These are phyloP conservation scores for Hypotaenidia philippensis DNA, from an alignment of 2,797 vertebrate genomes.

Conservation along the genomic window DNA sequence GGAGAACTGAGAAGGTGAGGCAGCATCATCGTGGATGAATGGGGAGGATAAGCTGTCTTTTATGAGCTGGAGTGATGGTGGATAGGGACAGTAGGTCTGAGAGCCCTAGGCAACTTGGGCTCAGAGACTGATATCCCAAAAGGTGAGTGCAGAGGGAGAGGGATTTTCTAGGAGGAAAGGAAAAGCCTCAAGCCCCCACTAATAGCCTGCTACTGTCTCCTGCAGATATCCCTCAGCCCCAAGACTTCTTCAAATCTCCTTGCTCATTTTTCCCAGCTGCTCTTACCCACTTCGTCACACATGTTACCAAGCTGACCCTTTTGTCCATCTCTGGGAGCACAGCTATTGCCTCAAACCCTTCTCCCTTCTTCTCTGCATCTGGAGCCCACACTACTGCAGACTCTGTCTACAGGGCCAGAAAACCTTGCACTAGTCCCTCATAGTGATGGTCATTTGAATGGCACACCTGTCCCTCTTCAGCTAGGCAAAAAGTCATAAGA, in stretches of 20 bases:
- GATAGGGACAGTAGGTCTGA: not conserved
- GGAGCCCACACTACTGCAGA: not conserved
- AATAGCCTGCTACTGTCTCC: not conserved
- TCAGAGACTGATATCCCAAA: not conserved
- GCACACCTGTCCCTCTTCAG: not conserved
- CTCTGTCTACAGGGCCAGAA: not conserved
- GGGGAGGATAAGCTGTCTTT: not conserved
- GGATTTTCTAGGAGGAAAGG: not conserved
- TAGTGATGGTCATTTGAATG: not conserved
- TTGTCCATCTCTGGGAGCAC: not conserved
- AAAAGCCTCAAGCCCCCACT: not conserved
- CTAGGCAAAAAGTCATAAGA: not conserved
- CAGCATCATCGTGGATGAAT: not conserved
- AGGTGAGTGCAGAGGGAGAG: not conserved
- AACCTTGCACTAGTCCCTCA: not conserved
- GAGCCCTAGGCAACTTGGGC: not conserved
- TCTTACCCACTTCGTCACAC: not conserved
- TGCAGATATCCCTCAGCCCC: not conserved
- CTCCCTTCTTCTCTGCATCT: not conserved
- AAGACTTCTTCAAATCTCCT: not conserved
- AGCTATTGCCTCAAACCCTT: not conserved
- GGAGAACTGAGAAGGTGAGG: not conserved
- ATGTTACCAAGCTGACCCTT: not conserved
- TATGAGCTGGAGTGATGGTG: not conserved
- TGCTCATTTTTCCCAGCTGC: not conserved